Evolutionary conservation across 2,888 invertebrate genomes (phyloP).

Genomic region (Gortyna flavago): DNA sequence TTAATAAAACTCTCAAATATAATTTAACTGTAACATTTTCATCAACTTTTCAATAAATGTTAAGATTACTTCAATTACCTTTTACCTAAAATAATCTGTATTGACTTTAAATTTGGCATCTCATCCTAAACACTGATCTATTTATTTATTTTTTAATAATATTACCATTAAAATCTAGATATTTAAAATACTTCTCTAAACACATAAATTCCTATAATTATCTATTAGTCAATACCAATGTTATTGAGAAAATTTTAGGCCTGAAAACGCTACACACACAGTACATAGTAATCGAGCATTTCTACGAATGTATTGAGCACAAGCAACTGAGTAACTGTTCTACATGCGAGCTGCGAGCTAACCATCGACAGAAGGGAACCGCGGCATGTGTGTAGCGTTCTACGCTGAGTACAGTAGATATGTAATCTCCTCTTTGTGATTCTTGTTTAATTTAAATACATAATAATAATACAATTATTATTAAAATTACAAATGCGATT

Average conservation of each 20-base stretch:
- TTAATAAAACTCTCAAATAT: slow-evolving; percentile 90
- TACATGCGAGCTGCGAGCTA: slow-evolving; percentile 59
- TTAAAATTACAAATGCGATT: slow-evolving; percentile 84
- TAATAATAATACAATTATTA: slow-evolving; percentile 72
- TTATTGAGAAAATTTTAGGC: slow-evolving; percentile 88
- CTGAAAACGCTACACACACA: slow-evolving; percentile 86
- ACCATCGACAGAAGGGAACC: slow-evolving; percentile 35
- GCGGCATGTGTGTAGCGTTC: slow-evolving; percentile 84
- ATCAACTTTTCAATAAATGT: slow-evolving; percentile 89
- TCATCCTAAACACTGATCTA: slow-evolving; percentile 90
- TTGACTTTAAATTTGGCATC: slow-evolving; percentile 93
- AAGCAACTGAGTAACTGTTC: slow-evolving; percentile 69
- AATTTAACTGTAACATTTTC: slow-evolving; percentile 90
- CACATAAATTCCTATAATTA: slow-evolving; percentile 90
- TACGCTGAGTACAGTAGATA: slow-evolving; percentile 85
- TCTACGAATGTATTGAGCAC: slow-evolving; percentile 75
- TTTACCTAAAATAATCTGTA: slow-evolving; percentile 91
- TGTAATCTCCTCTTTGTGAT: slow-evolving; percentile 86
- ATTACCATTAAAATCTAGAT: slow-evolving; percentile 88
- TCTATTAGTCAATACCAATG: slow-evolving; percentile 89
- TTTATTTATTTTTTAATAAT: slow-evolving; percentile 84
- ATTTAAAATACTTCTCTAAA: slow-evolving; percentile 90
- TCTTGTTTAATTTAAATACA: slow-evolving; percentile 76
- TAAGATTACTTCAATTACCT: slow-evolving; percentile 89
- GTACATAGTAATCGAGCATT: slow-evolving; percentile 61